These are phyloP conservation scores for Heliconius hermathena DNA, from an alignment of 1,140 invertebrate genomes.

Conservation along the genomic window DNA sequence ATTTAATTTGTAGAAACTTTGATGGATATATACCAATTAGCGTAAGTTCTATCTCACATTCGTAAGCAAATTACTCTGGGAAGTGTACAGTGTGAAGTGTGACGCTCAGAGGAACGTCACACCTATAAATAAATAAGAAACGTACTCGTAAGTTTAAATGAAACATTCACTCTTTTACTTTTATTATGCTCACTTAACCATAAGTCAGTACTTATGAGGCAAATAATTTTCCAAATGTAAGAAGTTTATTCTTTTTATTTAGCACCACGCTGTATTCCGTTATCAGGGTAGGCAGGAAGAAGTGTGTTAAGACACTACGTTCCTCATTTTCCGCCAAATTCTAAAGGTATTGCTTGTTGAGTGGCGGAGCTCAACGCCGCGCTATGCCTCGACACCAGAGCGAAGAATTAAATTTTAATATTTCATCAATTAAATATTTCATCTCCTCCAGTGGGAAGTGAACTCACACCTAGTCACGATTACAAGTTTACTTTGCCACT, in stretches of 20 bases:
- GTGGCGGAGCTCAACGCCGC: too few species aligned
- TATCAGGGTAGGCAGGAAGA: too few species aligned
- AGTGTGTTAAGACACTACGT: too few species aligned
- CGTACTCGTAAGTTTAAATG: neutral
- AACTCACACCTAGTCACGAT: too few species aligned
- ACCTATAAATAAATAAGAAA: constrained; percentile 3
- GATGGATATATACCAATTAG: constrained; percentile 59
- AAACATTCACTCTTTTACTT: neutral
- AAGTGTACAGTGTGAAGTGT: constrained; percentile 15
- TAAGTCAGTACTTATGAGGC: neutral
- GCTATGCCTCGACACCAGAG: too few species aligned
- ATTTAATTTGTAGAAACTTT: constrained; percentile 50
- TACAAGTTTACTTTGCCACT: too few species aligned
- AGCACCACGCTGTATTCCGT: too few species aligned
- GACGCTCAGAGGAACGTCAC: neutral
- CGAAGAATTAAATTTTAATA: too few species aligned
- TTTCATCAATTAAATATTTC: too few species aligned
- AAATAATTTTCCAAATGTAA: neutral
- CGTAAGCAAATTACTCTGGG: constrained; percentile 66
- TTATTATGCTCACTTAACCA: neutral
- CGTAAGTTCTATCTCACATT: constrained; percentile 62
- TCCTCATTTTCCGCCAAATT: too few species aligned
- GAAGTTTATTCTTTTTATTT: neutral
- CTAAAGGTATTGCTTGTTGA: too few species aligned
- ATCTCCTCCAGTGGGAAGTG: too few species aligned